Conservation (phyloP, 2,113 vertebrate genomes). For the Dromas ardeola region DNA sequence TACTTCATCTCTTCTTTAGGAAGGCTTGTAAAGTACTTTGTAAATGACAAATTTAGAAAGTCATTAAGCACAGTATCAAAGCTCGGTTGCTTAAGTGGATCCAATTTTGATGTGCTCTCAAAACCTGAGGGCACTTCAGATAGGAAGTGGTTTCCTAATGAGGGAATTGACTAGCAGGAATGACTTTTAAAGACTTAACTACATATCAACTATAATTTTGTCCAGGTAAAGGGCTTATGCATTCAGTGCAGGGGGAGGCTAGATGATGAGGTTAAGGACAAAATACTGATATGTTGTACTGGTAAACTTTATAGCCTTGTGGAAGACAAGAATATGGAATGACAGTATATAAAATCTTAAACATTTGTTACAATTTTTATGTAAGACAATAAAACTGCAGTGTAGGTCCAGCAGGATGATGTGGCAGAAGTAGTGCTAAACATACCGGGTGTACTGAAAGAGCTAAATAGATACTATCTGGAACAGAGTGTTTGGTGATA, state of each 20-base stretch:
- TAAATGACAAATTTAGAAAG: constrained; percentile 63
- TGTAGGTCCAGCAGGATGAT: background rate
- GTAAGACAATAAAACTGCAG: background rate
- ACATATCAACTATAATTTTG: constrained; percentile 40
- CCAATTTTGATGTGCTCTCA: constrained; percentile 65
- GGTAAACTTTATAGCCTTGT: background rate
- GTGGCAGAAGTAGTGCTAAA: background rate
- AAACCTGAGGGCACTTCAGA: constrained; percentile 62
- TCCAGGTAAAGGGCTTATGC: constrained; percentile 10
- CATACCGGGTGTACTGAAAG: background rate
- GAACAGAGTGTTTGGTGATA: background rate
- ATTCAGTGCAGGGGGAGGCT: background rate
- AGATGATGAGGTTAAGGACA: background rate
- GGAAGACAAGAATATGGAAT: background rate
- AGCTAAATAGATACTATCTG: background rate
- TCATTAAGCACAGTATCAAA: constrained; percentile 63
- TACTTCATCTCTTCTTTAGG: constrained; percentile 14
- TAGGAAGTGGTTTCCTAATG: constrained; percentile 48
- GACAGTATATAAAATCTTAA: background rate
- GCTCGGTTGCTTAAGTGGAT: constrained; percentile 51
- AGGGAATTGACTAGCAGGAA: constrained; percentile 45
- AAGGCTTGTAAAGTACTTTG: constrained; percentile 40
- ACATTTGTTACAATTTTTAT: background rate
- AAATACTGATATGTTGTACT: background rate
- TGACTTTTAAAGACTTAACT: constrained; percentile 25